Conservation (phyloP, 2,113 vertebrate species). For the Ailurus styani region DNA sequence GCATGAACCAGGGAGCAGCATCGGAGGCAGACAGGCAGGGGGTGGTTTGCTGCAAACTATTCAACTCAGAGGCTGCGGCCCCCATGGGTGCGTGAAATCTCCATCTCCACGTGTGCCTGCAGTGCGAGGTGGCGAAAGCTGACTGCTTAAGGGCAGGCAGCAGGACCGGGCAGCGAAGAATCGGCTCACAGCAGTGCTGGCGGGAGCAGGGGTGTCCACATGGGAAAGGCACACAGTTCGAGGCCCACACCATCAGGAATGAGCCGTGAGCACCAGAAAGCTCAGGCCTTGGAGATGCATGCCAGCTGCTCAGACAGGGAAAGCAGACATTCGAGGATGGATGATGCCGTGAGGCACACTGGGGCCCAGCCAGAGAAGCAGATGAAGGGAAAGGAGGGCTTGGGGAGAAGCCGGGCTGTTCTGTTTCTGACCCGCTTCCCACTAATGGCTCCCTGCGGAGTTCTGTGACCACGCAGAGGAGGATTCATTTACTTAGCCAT, state of each 20-base stretch:
- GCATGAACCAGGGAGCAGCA: not conserved
- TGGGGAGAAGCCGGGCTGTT: not conserved
- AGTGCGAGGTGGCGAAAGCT: not conserved
- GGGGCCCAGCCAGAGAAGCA: not conserved
- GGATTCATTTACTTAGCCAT: not conserved
- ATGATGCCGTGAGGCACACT: not conserved
- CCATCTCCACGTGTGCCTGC: not conserved
- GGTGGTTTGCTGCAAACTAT: not conserved
- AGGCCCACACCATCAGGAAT: not conserved
- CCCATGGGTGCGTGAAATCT: not conserved
- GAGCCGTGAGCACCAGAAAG: not conserved
- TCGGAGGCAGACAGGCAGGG: not conserved
- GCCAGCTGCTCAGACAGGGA: not conserved
- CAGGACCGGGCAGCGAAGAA: not conserved
- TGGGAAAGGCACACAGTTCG: not conserved
- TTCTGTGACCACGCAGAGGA: not conserved
- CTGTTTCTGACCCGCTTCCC: not conserved
- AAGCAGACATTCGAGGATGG: not conserved
- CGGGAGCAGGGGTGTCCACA: not conserved
- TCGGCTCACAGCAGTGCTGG: not conserved
- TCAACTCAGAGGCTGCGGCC: not conserved
- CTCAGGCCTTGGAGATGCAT: not conserved
- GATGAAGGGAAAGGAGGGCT: not conserved
- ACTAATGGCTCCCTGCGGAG: not conserved
- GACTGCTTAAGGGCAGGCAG: not conserved